These are phyloP conservation scores for Spilosoma lubricipeda DNA, from an alignment of 2,888 invertebrate species.

Conservation along the genomic window DNA sequence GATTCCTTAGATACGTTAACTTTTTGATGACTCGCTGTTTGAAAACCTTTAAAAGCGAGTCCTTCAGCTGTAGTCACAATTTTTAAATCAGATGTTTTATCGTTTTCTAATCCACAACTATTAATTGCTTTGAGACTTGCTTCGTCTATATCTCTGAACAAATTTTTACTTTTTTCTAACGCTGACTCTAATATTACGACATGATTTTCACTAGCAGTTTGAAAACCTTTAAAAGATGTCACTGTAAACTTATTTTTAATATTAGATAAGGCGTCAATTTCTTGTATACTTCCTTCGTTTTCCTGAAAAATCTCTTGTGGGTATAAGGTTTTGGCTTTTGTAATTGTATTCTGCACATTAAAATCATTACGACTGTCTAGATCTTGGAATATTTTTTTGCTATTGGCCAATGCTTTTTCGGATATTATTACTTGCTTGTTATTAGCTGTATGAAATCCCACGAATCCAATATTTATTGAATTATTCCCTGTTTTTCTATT, in stretches of 20 bases:
- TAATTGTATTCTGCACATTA: background rate
- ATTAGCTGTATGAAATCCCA: constrained; percentile 64
- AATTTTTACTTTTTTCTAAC: constrained; percentile 18
- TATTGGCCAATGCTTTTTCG: constrained; percentile 64
- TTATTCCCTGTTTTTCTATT: background rate
- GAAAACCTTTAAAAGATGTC: constrained; percentile 24
- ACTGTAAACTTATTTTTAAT: background rate
- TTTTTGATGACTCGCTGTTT: constrained; percentile 46
- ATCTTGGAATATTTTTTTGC: constrained; percentile 61
- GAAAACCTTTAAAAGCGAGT: constrained; percentile 25
- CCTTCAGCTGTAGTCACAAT: background rate
- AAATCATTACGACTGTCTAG: constrained; percentile 18
- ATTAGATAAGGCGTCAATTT: background rate
- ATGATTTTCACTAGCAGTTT: constrained; percentile 23
- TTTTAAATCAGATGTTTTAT: constrained; percentile 52
- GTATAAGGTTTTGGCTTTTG: constrained; percentile 11
- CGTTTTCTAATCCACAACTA: constrained; percentile 34
- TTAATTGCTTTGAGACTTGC: background rate
- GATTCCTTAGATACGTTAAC: constrained; percentile 44
- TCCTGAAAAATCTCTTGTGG: constrained; percentile 16
- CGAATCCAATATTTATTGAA: background rate
- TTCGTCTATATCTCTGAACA: constrained; percentile 7
- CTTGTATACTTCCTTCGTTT: background rate
- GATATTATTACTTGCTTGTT: constrained; percentile 64
- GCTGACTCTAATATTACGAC: constrained; percentile 44